Evolutionary conservation across 2,797 vertebrate species (phyloP), one percentile per base, ranked within the genome.

Genomic region (Etheostoma perlongum): DNA sequence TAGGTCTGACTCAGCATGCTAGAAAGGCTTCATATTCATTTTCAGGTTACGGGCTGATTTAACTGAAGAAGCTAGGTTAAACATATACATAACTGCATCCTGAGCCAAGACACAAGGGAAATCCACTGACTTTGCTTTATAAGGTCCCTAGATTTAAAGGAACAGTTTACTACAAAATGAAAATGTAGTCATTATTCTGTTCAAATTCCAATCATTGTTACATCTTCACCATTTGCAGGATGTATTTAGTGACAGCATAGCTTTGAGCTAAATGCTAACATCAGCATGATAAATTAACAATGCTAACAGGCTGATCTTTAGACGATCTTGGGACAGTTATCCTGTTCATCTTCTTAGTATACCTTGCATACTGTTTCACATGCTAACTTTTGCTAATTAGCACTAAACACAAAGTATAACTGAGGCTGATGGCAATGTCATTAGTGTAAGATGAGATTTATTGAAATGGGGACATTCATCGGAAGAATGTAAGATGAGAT

Each of bases 21-120:
- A 42, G 23, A 54, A 16, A 5, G 70, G 42, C 36, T 72, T 13
- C 36, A 33, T 49, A 30, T 69, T 84, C 4, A 48, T 75, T 71
- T 76, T 69, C 62, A 78, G 55, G 81, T 78, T 66, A 66, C 65
- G 21, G 25, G 33, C 60, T 40, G 36, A 40, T 40, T 40, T 40
- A 40, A 40, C 1, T 11, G 78, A 48, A 63, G 54, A 62, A 25
- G 27, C 44, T 9, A 21, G 18, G 12, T 25, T 9, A 27, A 21
- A n/a, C 16, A 11, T 7, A 40, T 46, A 30, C 47, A 4, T 14
- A 19, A 48, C 44, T 13, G 10, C 18, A 23, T 51, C 36, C 13
- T 16, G n/a, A 46, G 18, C 13, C 44, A 58, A 63, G 60, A 54
- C 3, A 54, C 16, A 44, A 36, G 16, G 46, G 44, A 75, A 58